Conservation (phyloP, 2,113 vertebrate species). For the Cyrtonyx montezumae region DNA sequence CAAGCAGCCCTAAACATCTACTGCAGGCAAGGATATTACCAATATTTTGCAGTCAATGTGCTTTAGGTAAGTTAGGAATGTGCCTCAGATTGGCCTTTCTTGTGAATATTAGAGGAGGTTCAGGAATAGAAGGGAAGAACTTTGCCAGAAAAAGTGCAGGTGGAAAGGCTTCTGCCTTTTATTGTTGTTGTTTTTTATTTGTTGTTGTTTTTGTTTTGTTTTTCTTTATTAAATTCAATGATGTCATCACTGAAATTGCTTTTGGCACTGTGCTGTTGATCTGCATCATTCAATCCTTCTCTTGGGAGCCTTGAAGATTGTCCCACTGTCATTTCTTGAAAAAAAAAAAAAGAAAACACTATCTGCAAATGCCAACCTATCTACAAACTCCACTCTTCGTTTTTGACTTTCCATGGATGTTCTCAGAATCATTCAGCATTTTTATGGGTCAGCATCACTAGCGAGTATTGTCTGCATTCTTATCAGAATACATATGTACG, state of each 20-base stretch:
- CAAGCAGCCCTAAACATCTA: not conserved
- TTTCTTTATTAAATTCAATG: not conserved
- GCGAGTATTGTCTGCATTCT: not conserved
- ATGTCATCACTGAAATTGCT: not conserved
- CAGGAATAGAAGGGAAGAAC: not conserved
- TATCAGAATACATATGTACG: no score
- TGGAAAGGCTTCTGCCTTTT: not conserved
- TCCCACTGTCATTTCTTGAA: not conserved
- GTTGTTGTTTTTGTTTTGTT: not conserved
- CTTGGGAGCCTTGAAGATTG: not conserved
- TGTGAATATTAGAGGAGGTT: not conserved
- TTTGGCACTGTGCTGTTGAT: not conserved
- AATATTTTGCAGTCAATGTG: accelerated
- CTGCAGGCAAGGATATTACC: not conserved
- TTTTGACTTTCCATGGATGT: not conserved
- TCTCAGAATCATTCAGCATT: not conserved
- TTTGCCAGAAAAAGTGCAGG: not conserved
- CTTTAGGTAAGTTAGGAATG: not conserved
- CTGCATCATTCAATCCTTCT: not conserved
- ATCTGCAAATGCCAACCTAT: not conserved
- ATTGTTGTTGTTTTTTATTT: not conserved
- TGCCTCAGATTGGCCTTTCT: not conserved
- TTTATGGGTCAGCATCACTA: not conserved
- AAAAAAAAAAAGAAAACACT: not conserved
- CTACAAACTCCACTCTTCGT: not conserved